Percentiles rank a stretch among this genome's conserved stretches.
These are phyloP conservation scores for Strix aluco DNA, from an alignment of 2,113 vertebrate species.

Conservation along the genomic window DNA sequence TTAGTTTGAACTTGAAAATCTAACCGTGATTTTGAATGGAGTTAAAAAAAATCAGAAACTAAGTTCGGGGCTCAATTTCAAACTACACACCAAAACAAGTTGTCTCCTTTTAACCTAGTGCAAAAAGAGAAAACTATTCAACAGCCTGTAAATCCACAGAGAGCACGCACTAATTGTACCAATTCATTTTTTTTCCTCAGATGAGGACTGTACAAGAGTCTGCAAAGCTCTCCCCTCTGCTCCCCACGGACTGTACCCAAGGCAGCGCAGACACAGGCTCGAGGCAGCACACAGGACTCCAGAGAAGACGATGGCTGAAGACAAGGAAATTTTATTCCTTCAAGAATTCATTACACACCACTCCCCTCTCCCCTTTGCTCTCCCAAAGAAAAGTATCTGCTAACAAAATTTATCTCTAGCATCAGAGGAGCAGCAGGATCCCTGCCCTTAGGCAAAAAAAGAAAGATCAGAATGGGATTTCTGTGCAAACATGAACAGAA, in stretches of 20 bases:
- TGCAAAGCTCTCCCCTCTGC: neutral
- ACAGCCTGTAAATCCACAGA: neutral
- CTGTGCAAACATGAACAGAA: neutral
- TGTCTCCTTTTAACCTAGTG: neutral
- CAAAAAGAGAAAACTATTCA: neutral
- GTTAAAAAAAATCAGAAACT: neutral
- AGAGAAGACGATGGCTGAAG: neutral
- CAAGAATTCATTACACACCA: neutral
- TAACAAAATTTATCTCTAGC: slow-evolving; percentile 19
- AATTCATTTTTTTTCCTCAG: neutral
- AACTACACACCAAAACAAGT: neutral
- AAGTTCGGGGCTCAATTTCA: neutral
- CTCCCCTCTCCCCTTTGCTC: slow-evolving; percentile 37
- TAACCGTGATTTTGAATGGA: accelerated
- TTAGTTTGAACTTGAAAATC: neutral
- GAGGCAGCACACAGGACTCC: neutral
- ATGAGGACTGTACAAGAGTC: neutral
- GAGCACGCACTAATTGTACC: neutral
- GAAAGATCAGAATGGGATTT: slow-evolving; percentile 26
- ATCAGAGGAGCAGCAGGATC: slow-evolving; percentile 49
- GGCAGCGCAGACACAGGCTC: neutral
- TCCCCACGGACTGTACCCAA: neutral
- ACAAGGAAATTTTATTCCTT: neutral
- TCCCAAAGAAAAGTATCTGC: slow-evolving; percentile 17
- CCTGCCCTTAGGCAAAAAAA: slow-evolving; percentile 20